Evolutionary conservation across 2,797 vertebrate species (phyloP), one percentile per base, ranked within the genome.

Genomic region (Neosalanx taihuensis): DNA sequence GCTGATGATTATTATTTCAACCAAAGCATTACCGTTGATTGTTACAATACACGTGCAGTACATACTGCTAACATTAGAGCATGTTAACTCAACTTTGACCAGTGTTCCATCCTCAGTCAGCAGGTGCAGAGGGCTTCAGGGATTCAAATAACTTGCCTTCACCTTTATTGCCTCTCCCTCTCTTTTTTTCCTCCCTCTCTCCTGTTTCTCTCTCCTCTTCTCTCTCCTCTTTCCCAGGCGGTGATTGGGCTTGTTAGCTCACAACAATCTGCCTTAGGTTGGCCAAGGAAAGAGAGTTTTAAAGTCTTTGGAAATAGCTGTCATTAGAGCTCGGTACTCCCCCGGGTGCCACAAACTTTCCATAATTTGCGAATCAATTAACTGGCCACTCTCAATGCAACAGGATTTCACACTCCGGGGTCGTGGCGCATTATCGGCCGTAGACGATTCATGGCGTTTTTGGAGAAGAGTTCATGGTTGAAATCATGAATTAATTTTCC

Each of bases 321-420:
- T 93, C 92, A 78, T 94, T 93, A 94, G 89, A 91, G 84, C 63
- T 82, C 85, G 96, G 92, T 89, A 86, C 93, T 96, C 95, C 95
- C 94, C 81, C 84, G 94, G 91, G 95, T 88, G 86, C 90, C 91
- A 92, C 94, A 97, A 96, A 98, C 95, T 97, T 97, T 96, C 94
- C 95, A 96, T 98, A 96, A 98, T 98, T 96, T 95, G 94, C 92
- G 84, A 98, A 98, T 97, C 95, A 97, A 97, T 98, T 98, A 99
- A 96, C 93, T 94, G 91, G 92, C 84, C 59, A 95, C 96, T 96
- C 94, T 93, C 90, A 90, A 94, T 91, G 92, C 95, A 95, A 94
- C 94, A 92, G 89, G 94, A 87, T 89, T 95, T 96, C 94, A 96
- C 94, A 95, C 95, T 93, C 88, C 72, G 76, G 92, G 94, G 94